Conservation (phyloP, 2,113 vertebrate genomes). For the Solenodon paradoxus region DNA sequence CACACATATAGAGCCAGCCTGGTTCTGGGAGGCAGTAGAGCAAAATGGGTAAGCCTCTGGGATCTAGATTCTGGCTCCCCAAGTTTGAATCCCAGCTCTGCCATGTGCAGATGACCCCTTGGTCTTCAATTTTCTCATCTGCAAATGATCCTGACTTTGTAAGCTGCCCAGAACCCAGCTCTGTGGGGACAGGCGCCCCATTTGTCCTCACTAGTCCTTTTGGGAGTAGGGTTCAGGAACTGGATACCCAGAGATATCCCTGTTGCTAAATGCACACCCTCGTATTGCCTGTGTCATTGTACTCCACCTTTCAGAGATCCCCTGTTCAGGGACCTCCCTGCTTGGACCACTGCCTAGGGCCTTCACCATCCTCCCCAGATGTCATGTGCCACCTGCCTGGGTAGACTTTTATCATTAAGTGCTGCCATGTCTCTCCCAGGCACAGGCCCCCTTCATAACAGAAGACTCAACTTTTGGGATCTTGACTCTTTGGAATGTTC, state of each 20-base stretch:
- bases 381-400: not conserved
- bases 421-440: not conserved
- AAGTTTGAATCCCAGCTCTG: not conserved
- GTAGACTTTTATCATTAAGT: not conserved
- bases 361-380: not conserved
- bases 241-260: not conserved
- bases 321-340: not conserved
- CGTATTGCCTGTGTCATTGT: not conserved
- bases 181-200: not conserved
- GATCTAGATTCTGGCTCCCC: not conserved
- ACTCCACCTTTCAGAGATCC: not conserved
- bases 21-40: not conserved
- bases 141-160: not conserved
- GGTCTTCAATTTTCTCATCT: not conserved
- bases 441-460: not conserved
- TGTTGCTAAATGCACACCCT: not conserved
- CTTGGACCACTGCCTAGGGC: not conserved
- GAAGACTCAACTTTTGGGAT: not conserved
- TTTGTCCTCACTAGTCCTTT: not conserved
- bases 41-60: rapidly evolving
- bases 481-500: not conserved
- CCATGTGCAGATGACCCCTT: not conserved
- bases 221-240: not conserved
- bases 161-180: not conserved
- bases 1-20: not conserved